These are phyloP conservation scores for Halyomorpha halys DNA, from an alignment of 1,140 invertebrate genomes.

Conservation along the genomic window DNA sequence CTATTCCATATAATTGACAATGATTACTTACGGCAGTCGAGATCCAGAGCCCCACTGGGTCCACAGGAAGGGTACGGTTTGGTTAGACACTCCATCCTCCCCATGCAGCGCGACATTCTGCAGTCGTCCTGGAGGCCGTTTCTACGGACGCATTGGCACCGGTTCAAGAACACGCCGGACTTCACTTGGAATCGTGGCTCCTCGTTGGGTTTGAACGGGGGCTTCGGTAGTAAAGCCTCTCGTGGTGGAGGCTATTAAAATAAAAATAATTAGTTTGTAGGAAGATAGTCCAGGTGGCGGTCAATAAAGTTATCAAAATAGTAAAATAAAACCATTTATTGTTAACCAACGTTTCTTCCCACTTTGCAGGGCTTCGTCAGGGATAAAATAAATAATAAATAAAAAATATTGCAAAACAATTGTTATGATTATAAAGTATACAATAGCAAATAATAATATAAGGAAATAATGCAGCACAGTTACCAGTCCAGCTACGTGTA, in stretches of 20 bases:
- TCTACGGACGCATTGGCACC: conserved; percentile 58
- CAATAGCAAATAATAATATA: no score
- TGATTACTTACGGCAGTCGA: background rate
- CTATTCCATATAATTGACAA: background rate
- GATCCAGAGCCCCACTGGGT: conserved; percentile 33
- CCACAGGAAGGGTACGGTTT: conserved; percentile 53
- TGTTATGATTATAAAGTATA: no score
- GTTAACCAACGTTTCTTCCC: no score
- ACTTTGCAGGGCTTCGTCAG: no score
- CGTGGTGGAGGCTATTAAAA: background rate
- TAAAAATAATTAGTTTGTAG: no score
- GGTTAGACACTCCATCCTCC: conserved; percentile 51
- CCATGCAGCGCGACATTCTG: conserved; percentile 51
- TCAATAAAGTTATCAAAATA: no score
- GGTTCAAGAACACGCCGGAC: conserved; percentile 37
- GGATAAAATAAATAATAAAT: no score
- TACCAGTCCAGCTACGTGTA: no score
- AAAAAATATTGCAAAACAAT: no score
- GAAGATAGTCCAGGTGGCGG: no score
- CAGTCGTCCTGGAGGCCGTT: conserved; percentile 66
- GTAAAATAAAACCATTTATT: no score
- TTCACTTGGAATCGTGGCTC: background rate
- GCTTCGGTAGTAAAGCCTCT: background rate
- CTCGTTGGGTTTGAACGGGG: background rate
- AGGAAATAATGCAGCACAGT: no score